phyloP scores from a whole-genome alignment of 2,888 invertebrate genomes.

The Nephrotoma guestfalica region DNA sequence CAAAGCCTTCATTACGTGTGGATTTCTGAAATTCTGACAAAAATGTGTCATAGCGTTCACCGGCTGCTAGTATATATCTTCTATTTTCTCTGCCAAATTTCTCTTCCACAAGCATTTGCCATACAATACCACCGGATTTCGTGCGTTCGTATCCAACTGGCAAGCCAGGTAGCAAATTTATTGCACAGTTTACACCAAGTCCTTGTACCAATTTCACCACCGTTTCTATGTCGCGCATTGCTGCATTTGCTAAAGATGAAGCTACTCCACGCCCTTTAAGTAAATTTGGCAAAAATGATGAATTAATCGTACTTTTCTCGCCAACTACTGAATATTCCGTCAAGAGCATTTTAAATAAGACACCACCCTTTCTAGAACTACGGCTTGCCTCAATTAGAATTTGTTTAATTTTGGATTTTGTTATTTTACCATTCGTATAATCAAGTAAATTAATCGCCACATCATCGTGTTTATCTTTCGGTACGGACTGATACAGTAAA shows the following conservation, averaged over 20 bases:
- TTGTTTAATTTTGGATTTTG: not conserved
- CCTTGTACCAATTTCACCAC: slow-evolving; percentile 48
- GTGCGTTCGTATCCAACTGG: slow-evolving; percentile 36
- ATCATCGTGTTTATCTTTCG: slow-evolving; percentile 38
- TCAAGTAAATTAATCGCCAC: not conserved
- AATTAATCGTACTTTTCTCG: not conserved
- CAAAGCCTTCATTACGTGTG: slow-evolving; percentile 15
- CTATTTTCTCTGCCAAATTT: slow-evolving; percentile 8
- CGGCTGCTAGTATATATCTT: slow-evolving; percentile 52
- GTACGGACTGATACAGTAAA: slow-evolving; percentile 57
- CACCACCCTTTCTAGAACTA: not conserved
- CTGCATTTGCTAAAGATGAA: slow-evolving; percentile 44
- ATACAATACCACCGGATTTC: slow-evolving; percentile 35
- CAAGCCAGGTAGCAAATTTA: slow-evolving; percentile 26
- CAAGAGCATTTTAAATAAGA: not conserved
- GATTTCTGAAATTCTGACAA: slow-evolving; percentile 47
- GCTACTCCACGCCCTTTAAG: slow-evolving; percentile 48
- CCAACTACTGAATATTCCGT: not conserved
- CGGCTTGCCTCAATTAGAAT: not conserved
- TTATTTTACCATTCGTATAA: not conserved
- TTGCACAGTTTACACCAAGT: slow-evolving; percentile 49
- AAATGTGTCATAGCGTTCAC: slow-evolving; percentile 73
- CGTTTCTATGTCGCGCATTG: slow-evolving; percentile 50
- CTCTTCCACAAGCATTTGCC: slow-evolving; percentile 26
- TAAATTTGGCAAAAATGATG: slow-evolving; percentile 30